Percentiles rank a stretch among this genome's conserved stretches.
phyloP scores from a whole-genome alignment of 2,888 invertebrate species.

The Synergus gifuensis region DNA sequence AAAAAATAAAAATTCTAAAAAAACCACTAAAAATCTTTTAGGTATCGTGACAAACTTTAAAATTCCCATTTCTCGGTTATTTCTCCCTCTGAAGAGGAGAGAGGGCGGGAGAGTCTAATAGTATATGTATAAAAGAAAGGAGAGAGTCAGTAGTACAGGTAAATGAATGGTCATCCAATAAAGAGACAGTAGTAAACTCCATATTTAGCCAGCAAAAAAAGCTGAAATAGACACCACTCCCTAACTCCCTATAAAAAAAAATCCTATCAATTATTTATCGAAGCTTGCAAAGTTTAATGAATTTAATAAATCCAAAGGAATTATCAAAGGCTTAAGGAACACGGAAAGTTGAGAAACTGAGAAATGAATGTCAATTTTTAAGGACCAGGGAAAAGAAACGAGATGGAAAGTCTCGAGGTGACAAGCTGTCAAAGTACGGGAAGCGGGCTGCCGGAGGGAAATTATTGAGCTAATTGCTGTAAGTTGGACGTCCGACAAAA shows the following conservation, averaged over 20 bases:
- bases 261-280: not conserved
- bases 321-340: not conserved
- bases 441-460: constrained; percentile 62
- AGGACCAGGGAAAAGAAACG: constrained; percentile 30
- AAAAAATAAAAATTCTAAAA: no score
- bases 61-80: no score
- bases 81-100: no score
- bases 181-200: no score
- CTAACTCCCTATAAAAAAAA: not conserved
- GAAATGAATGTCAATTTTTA: constrained; percentile 42
- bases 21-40: no score
- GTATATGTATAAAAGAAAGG: no score
- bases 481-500: constrained; percentile 71
- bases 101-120: no score
- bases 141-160: no score
- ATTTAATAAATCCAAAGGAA: constrained; percentile 16
- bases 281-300: not conserved
- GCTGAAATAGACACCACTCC: not conserved
- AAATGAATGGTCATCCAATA: no score
- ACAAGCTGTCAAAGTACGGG: constrained; percentile 66
- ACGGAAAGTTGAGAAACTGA: constrained; percentile 22
- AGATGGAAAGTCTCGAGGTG: constrained; percentile 55
- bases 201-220: no score
- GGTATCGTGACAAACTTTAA: no score
- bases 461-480: constrained; percentile 77